Evolutionary conservation across 2,888 invertebrate genomes (phyloP).

Genomic region (Cerastis leucographa): DNA sequence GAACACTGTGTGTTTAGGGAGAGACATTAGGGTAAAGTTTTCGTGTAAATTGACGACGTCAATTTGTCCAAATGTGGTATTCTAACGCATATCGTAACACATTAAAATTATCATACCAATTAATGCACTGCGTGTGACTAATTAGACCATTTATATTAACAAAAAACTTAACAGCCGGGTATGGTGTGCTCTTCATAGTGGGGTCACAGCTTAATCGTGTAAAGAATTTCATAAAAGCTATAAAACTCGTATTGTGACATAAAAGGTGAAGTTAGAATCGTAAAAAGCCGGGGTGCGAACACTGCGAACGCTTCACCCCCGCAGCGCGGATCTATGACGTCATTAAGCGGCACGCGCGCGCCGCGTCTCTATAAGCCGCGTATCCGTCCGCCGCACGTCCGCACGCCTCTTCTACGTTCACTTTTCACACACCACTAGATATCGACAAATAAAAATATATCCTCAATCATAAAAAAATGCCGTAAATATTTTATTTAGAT

Average conservation of each 20-base stretch:
- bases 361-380: constrained; percentile 45
- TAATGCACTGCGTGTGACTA: constrained; percentile 78
- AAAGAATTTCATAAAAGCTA: constrained; percentile 86
- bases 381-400: constrained; percentile 64
- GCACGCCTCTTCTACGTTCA: constrained; percentile 64
- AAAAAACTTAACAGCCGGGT: constrained; percentile 79
- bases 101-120: constrained; percentile 76
- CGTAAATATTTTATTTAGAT: constrained; percentile 51
- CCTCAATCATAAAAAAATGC: constrained; percentile 54
- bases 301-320: constrained; percentile 74
- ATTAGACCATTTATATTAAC: constrained; percentile 83
- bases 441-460: constrained; percentile 71
- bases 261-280: constrained; percentile 87
- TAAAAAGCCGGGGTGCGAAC: constrained; percentile 81
- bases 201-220: constrained; percentile 86
- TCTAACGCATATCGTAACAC: constrained; percentile 66
- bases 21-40: constrained; percentile 22
- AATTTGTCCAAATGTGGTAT: constrained; percentile 63
- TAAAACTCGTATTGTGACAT: constrained; percentile 86
- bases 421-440: constrained; percentile 77
- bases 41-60: constrained; percentile 35
- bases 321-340: constrained; percentile 74
- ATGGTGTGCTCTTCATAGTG: constrained; percentile 74
- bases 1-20: constrained; percentile 27
- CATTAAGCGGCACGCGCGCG: constrained; percentile 78